phyloP scores from a whole-genome alignment of 1,140 invertebrate genomes.

The Cepaea nemoralis region DNA sequence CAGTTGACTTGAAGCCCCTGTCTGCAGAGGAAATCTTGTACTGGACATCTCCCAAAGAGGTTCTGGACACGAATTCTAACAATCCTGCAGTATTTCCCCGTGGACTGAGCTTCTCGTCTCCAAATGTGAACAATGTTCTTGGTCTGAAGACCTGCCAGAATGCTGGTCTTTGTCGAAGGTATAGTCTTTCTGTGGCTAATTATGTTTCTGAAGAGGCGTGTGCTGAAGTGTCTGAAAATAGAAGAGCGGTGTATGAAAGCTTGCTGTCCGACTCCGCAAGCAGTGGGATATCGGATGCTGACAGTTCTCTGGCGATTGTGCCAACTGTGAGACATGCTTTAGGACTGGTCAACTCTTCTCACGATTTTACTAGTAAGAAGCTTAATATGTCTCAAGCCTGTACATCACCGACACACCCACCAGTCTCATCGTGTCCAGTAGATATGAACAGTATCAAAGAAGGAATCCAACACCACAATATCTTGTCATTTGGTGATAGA shows the following conservation, averaged over 20 bases:
- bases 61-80: not conserved
- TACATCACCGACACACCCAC: too few species aligned
- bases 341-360: too few species aligned
- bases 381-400: too few species aligned
- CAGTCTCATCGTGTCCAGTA: not conserved
- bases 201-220: conserved; percentile 59
- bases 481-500: too few species aligned
- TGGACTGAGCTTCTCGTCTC: conserved; percentile 55
- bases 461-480: not conserved
- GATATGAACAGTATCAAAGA: not conserved
- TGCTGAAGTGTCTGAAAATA: conserved; percentile 56
- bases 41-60: conserved; percentile 42
- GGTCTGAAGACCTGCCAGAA: conserved; percentile 54
- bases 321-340: not conserved
- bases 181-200: conserved; percentile 27
- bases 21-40: conserved; percentile 38
- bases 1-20: conserved; percentile 42
- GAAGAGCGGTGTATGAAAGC: conserved; percentile 55
- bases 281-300: not conserved
- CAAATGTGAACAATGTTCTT: conserved; percentile 58
- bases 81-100: conserved; percentile 52
- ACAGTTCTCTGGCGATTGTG: not conserved
- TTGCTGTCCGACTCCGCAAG: conserved; percentile 52
- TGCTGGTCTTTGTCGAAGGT: not conserved
- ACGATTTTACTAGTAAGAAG: too few species aligned